These are phyloP conservation scores for Sminthurinus signatus DNA, from an alignment of 1,140 invertebrate species.

Conservation along the genomic window DNA sequence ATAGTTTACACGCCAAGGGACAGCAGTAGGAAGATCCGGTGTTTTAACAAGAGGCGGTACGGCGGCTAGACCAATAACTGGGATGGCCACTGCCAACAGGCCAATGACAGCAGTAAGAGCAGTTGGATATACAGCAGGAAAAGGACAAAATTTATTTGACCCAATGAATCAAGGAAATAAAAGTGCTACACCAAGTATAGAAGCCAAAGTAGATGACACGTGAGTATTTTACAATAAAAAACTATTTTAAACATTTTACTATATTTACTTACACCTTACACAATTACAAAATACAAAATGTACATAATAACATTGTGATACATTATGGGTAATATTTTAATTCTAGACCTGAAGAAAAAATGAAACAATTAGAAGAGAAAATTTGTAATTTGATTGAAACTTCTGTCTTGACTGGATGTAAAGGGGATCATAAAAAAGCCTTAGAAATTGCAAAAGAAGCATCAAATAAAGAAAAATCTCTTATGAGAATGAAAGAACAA, in stretches of 20 bases:
- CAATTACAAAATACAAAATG: neutral
- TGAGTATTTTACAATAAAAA: no score
- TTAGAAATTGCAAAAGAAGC: slow-evolving; percentile 94
- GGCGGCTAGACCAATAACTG: slow-evolving; percentile 40
- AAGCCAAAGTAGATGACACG: slow-evolving; percentile 66
- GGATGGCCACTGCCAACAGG: slow-evolving; percentile 49
- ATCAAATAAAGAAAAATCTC: slow-evolving; percentile 77
- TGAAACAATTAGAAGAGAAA: slow-evolving; percentile 69
- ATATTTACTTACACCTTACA: neutral
- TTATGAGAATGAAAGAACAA: slow-evolving; percentile 88
- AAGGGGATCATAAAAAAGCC: slow-evolving; percentile 59
- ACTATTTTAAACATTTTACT: neutral
- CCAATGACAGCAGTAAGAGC: slow-evolving; percentile 94
- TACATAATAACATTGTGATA: neutral
- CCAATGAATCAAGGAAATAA: slow-evolving; percentile 64
- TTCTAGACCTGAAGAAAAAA: slow-evolving; percentile 72
- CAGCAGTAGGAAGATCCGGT: slow-evolving; percentile 25
- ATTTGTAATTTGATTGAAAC: slow-evolving; percentile 79
- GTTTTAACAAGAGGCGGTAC: slow-evolving; percentile 26
- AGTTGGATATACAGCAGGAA: slow-evolving; percentile 70
- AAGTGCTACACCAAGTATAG: slow-evolving; percentile 54
- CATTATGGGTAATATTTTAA: neutral
- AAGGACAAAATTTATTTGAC: slow-evolving; percentile 61
- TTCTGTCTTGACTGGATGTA: slow-evolving; percentile 60
- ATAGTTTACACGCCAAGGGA: slow-evolving; percentile 34